Evolutionary conservation across 2,797 vertebrate genomes (phyloP).

Genomic region (Eulemur mongoz): DNA sequence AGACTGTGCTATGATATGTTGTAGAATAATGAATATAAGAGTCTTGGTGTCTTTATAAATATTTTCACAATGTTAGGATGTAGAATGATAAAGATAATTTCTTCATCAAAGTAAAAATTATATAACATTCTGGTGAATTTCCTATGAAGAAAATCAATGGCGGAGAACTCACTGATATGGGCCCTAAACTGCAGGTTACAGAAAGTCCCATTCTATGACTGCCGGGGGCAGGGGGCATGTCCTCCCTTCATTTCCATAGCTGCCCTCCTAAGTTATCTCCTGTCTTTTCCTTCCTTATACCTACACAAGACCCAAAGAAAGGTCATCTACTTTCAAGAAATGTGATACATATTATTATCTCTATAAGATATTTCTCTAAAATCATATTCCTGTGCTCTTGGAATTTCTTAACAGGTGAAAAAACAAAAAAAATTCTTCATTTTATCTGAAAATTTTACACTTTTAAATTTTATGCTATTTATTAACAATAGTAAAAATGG

Average conservation of each 20-base stretch:
- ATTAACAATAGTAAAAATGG: neutral
- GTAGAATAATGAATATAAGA: neutral
- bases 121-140: neutral
- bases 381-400: neutral
- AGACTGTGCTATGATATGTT: neutral
- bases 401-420: neutral
- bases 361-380: neutral
- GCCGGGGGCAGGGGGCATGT: rapidly evolving
- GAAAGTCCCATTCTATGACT: neutral
- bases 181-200: neutral
- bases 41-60: neutral
- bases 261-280: neutral
- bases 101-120: neutral
- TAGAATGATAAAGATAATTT: neutral
- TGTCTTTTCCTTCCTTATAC: neutral
- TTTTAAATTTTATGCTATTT: conserved; percentile 17
- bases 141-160: neutral
- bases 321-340: neutral
- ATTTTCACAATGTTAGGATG: neutral
- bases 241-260: neutral
- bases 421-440: neutral
- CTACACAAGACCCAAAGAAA: neutral
- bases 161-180: neutral
- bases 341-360: neutral
- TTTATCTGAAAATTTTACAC: conserved; percentile 20